Evolutionary conservation across 2,113 vertebrate species (phyloP), one percentile per base, ranked within the genome.

Genomic region (Chaetops frenatus): DNA sequence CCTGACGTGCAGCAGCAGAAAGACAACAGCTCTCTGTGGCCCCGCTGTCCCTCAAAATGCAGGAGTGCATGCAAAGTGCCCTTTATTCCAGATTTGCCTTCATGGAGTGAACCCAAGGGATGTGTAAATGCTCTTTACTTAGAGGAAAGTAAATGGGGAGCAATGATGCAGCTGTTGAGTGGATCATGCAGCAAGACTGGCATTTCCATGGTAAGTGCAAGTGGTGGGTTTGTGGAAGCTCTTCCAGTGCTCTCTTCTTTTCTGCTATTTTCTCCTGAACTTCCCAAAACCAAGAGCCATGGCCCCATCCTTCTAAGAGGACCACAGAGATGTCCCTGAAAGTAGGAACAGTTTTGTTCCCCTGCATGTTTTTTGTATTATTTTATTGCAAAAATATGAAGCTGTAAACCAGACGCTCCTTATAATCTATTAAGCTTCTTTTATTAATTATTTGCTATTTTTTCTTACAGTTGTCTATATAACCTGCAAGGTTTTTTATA

Each of bases 291-390:
- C 31, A 40, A 44, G 96, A n/a, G 96, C 97, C 97, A 96, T 98
- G 1, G 3, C 27, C 40, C 28, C 11, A 2, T 21, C 33, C 47
- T 44, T 62, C 7, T 10, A 24, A 98, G 79, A 9, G 97, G 97
- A 16, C 97, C 96, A 27, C 95, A 94, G 20, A 92, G 90, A 67
- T 98, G 97, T 74, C 96, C 96, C 91, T 97, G 64, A 70, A 98
- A 96, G 51, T 97, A 97, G 98, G 98, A 98, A 97, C 97, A 98
- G 90, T 97, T 98, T 71, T 97, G 96, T 79, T 98, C 97, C 21
- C 22, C 54, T 24, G 96, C 81, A 57, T 96, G 9, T 80, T 54
- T 98, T 98, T 98, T 65, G 4, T 91, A 51, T 0, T 0, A 56
- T 47, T 81, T 51, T 64, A 25, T 22, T 58, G n/a, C 15, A 45